Base-by-base conservation (phyloP, 2,797 vertebrate genomes). In the Lagodon rhomboides region DNA sequence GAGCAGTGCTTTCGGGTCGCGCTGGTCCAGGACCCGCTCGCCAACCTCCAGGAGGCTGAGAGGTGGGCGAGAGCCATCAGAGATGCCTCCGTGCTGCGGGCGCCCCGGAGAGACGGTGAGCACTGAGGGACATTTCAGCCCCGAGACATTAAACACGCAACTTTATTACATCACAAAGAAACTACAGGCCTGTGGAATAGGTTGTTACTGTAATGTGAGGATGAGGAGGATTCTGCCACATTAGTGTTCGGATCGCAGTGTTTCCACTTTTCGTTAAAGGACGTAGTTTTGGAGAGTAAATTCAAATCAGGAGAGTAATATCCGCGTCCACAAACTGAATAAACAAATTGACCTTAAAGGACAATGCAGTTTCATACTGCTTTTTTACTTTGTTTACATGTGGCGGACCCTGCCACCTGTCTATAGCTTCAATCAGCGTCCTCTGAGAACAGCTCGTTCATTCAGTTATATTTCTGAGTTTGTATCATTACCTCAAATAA, bases 1-100 rank as follows among this genome's bases (percentile, higher is more conserved):
- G 96, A 96, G 90, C 94, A 95, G 87, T 91, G 95, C 75, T 97
- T 97, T 91, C 92, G 95, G 89, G 95, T 95, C 59, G 86, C 73
- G 56, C 77, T 47, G 58, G 91, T 83, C 54, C 89, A 85, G 81
- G 95, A 95, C 80, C 89, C 93, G 61, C 89, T 86, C 22, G 83
- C 77, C 50, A 96, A 95, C 90, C 93, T 94, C 43, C 91, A 78
- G 72, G 93, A 96, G 87, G 96, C 96, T 54, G 93, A 95, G 93
- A 92, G 83, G 47, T 95, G 96, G 96, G 95, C 95, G 69, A 73
- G 80, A 9, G 89, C 92, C 30, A 94, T 95, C 89, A 87, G 85
- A 44, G 91, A 94, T 41, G 93, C 95, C 12, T 89, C 94, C 1
- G 77, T 30, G 46, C 81, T 76, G 77, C 92, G 87, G 85, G 83